Conservation (phyloP, 2,113 vertebrate genomes). For the Phyllostomus discolor region DNA sequence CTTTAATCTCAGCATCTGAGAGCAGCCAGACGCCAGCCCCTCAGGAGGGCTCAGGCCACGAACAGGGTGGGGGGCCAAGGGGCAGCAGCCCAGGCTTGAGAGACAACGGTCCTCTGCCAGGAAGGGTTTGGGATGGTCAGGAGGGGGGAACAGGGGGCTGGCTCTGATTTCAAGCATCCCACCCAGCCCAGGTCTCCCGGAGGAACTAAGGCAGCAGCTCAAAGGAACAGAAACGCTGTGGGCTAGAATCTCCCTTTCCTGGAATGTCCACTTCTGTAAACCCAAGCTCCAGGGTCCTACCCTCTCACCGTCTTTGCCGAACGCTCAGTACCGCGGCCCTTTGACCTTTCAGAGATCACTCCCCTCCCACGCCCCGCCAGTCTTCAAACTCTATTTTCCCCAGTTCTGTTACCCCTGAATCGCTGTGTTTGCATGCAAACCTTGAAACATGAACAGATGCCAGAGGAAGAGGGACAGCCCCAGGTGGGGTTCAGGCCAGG, state of each 20-base stretch:
- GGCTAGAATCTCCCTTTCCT: neutral
- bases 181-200: neutral
- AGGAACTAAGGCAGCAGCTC: neutral
- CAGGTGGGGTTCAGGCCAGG: neutral
- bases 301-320: neutral
- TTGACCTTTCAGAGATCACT: neutral
- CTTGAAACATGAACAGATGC: neutral
- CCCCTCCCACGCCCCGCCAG: accelerated
- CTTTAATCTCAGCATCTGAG: neutral
- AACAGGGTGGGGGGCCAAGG: too few species aligned
- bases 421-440: neutral
- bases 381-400: neutral
- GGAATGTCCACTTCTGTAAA: neutral
- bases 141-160: accelerated
- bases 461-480: neutral
- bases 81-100: neutral
- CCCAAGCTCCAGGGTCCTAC: neutral
- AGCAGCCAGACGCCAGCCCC: neutral
- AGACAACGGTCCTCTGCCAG: neutral
- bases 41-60: neutral
- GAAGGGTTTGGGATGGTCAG: neutral
- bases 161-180: neutral
- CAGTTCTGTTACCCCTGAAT: neutral
- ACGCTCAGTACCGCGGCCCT: neutral
- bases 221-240: neutral